Base-by-base conservation (phyloP, 2,797 vertebrate genomes). In the Odontamblyopus rebecca region DNA sequence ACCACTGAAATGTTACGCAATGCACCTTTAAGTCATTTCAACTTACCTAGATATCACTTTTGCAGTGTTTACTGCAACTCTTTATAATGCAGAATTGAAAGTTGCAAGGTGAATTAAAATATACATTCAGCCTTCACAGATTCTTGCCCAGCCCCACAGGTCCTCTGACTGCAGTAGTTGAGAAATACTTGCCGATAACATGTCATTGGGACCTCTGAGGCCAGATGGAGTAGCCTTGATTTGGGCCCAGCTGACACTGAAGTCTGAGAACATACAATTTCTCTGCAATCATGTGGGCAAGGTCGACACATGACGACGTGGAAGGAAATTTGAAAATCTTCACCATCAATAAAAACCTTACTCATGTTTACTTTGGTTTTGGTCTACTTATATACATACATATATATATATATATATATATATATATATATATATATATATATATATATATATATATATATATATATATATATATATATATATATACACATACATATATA, bases 281-380 rank as follows among this genome's bases (percentile, higher is more conserved):
- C 11, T 38, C 67, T 68, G 12, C n/a, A 68, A 68, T 68, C 67
- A 68, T 38, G 23, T 41, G n/a, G 53, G 15, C 53, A 68, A 68
- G 67, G 67, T 41, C 32, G 54, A n/a, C 30, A 27, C 67, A 41
- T 41, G 30, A 23, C 56, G 53, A 67, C 5, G 29, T 18, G 11
- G 9, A 15, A 18, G 26, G 48, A 32, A 67, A 67, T 35, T 35
- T 4, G 65, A 54, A 38, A 68, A 68, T 56, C 11, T 56, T 57
- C 53, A 67, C 48, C 15, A 27, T 67, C 27, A 12, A 19, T 30
- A 18, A 6, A 8, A 66, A 6, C 12, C 50, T 66, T 26, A 54
- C 50, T 54, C 12, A 9, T 67, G 51, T 68, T 68, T 26, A 57
- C 30, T 67, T 12, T 19, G 50, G 51, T 54, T 67, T 12, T 19